Base-by-base conservation (phyloP, 2,888 invertebrate species). In the Dicyrtoma fusca region DNA sequence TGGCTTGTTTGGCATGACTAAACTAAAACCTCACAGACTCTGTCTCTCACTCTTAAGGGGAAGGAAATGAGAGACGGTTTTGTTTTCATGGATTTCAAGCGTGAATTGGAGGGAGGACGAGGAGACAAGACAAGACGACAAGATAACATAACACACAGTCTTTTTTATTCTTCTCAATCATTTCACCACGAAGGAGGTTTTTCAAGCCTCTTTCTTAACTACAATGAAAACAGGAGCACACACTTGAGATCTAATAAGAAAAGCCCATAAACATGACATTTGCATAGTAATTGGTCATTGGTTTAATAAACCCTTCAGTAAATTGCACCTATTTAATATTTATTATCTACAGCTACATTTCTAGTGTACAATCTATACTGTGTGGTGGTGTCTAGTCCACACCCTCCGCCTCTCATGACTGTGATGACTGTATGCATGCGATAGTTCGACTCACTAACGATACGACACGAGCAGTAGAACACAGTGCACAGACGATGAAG, bases 231-330 rank as follows among this genome's bases (percentile, higher is more conserved):
- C 19, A 25, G 53, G 34, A 34, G 65, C 53, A 65, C 65, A 65
- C 53, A 53, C 65, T 65, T 26, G 23, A 65, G 49, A 65, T 65
- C 53, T 53, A 65, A 65, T 51, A 53, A 65, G 65, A n/a, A 34
- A 19, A 21, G 17, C 34, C 34, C 47, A 19, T 44, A 53, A 51
- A 65, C 65, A 34, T 65, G 34, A 65, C 53, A 65, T 65, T 65
- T 53, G 65, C 65, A 65, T 65, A 34, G 65, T 65, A 65, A 65
- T 65, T 65, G 61, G 61, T 61, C 61, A 61, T 61, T 61, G 65
- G 65, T 65, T 65, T 65, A 65, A 65, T 65, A 65, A 64, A 53
- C 65, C 34, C 65, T 53, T 14, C 26, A 34, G 51, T 65, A 65
- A 65, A 65, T 53, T 53, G 51, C 51, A 65, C 53, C 65, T 65